phyloP scores from a whole-genome alignment of 2,113 vertebrate genomes.

The Fukomys damarensis region DNA sequence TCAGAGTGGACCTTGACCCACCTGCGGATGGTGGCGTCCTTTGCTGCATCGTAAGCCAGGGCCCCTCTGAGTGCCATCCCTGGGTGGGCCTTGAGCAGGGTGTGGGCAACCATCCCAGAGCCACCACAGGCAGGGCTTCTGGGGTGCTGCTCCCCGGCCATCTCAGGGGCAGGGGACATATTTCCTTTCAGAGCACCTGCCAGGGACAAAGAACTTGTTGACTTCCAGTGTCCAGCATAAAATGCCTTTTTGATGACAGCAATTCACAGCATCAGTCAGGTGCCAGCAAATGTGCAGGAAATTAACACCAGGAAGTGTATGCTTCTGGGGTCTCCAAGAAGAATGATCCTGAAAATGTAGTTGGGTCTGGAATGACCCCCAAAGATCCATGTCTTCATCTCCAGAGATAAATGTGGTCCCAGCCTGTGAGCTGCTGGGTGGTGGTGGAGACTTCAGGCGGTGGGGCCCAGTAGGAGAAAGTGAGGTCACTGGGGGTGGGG shows the following conservation, averaged over 20 bases:
- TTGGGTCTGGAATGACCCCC: not conserved
- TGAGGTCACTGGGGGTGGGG: too few relatives aligned
- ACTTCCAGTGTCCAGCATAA: not conserved
- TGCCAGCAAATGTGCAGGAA: not conserved
- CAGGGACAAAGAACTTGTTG: not conserved
- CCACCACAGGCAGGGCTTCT: not conserved
- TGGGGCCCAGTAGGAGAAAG: too few relatives aligned
- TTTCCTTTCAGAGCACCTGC: not conserved
- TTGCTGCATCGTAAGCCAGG: not conserved
- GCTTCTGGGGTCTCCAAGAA: not conserved
- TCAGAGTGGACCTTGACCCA: too few relatives aligned
- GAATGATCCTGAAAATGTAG: not conserved
- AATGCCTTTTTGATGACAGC: not conserved
- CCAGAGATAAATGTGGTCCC: not conserved
- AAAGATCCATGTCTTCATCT: too few relatives aligned
- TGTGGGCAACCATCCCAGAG: not conserved
- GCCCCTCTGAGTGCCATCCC: not conserved
- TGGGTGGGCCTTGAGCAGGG: not conserved
- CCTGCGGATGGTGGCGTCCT: not conserved
- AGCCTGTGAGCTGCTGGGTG: not conserved
- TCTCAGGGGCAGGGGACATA: not conserved
- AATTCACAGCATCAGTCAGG: not conserved
- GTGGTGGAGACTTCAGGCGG: too few relatives aligned
- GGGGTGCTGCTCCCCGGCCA: accelerated
- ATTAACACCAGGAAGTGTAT: not conserved